Conservation (phyloP, 2,797 vertebrate genomes). For the Sphenopsis melanotis region DNA sequence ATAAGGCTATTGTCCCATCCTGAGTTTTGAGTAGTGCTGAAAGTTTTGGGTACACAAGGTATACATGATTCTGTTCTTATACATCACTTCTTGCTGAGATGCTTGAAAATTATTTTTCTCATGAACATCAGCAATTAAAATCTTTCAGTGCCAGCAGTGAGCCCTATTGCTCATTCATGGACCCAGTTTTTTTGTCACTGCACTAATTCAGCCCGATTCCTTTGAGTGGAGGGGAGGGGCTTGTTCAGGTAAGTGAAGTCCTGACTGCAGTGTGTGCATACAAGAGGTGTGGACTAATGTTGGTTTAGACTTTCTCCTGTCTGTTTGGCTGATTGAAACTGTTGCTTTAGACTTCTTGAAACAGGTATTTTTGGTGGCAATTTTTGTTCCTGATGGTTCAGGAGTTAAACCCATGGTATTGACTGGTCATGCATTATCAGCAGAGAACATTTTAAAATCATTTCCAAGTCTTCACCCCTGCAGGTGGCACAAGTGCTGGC, state of each 20-base stretch:
- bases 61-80: not conserved
- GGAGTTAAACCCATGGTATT: not conserved
- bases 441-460: not conserved
- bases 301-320: not conserved
- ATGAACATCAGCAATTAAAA: not conserved
- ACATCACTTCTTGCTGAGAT: not conserved
- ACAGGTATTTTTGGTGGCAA: not conserved
- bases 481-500: not conserved
- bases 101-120: not conserved
- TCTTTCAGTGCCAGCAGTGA: not conserved
- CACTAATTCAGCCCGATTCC: not conserved
- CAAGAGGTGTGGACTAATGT: not conserved
- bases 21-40: not conserved
- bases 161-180: not conserved
- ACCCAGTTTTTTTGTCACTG: not conserved
- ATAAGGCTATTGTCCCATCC: not conserved
- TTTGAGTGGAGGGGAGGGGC: not conserved
- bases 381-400: not conserved
- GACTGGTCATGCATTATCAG: not conserved
- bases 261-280: rapidly evolving
- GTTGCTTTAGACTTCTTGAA: not conserved
- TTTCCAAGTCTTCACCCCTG: not conserved
- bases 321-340: not conserved
- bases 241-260: not conserved
- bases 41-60: not conserved